Evolutionary conservation across 2,888 invertebrate genomes (phyloP), one percentile per base, ranked within the genome.

Genomic region (Ochropleura plecta): DNA sequence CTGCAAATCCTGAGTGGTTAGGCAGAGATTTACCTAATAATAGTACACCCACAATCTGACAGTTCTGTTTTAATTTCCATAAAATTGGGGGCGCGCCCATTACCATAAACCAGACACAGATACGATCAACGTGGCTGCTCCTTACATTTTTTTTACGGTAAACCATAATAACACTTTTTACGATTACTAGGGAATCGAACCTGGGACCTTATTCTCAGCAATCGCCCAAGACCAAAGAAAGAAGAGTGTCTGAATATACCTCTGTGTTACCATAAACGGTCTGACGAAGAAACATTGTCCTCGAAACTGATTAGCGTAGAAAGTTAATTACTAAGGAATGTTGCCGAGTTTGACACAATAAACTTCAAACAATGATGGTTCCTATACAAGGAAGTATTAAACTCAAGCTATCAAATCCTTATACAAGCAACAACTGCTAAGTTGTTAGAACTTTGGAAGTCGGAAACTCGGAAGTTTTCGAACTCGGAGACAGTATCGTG

Each of bases 331-430:
- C 14, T 30, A 51, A 60, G 0, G 30, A 72, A n/a, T n/a, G 12
- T 49, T 57, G 7, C 12, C 5, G 30, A 79, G 53, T 46, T 64
- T 73, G 49, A 46, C 63, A 20, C 10, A 14, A 6, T 40, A 16
- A 69, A 78, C 70, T 60, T 72, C 30, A 40, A 72, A 76, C 62
- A 73, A 64, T 63, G 59, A 76, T 44, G 16, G 44, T 16, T 76
- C 44, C 18, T 65, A 12, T 6, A 51, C 46, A 62, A 20, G 55
- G 9, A n/a, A 46, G 55, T 76, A 66, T 76, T 81, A 12, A 62
- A 76, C 49, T 81, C 20, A 6, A 68, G 68, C 63, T 51, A 68
- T 18, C 51, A 77, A 59, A 82, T 82, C 10, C 78, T 77, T n/a
- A 44, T 51, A 51, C 51, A 14, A 49, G 20, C n/a, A 59, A 67